Conservation (phyloP, 1,140 invertebrate species). For the Oncopeltus fasciatus region DNA sequence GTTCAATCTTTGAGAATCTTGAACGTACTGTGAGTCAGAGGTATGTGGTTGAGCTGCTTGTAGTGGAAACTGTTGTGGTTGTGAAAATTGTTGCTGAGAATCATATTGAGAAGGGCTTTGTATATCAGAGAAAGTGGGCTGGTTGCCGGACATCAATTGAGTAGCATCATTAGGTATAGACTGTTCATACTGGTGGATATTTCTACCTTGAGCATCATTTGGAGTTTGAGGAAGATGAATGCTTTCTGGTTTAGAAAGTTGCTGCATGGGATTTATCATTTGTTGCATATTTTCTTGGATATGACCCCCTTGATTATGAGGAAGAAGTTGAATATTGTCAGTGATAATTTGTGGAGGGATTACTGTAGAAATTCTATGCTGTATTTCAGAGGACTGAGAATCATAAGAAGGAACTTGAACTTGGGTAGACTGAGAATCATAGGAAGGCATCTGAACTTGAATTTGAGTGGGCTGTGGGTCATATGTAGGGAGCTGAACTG, state of each 20-base stretch:
- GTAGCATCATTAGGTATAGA: background rate
- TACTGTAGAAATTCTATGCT: conserved; percentile 16
- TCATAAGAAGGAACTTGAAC: background rate
- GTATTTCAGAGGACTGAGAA: background rate
- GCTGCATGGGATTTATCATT: conserved; percentile 20
- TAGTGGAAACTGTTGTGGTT: background rate
- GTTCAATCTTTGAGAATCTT: background rate
- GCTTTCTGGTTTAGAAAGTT: background rate
- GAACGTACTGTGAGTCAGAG: background rate
- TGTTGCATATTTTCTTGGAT: background rate
- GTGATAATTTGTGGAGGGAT: conserved; percentile 5
- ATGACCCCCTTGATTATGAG: background rate
- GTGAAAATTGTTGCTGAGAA: background rate
- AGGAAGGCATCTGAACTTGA: too few species aligned
- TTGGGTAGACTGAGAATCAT: background rate
- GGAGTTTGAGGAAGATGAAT: background rate
- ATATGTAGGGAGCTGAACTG: background rate
- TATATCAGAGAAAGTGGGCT: too few species aligned
- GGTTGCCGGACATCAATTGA: background rate
- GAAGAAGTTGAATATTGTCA: background rate
- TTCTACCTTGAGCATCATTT: background rate
- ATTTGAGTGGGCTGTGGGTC: background rate
- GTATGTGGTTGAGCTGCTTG: background rate
- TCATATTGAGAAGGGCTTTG: background rate
- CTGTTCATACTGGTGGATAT: background rate